A percentile compares a stretch with the other conserved stretches of the same genome.
Evolutionary conservation across 2,797 vertebrate species (phyloP).

Genomic region (Chromobotia macracanthus): DNA sequence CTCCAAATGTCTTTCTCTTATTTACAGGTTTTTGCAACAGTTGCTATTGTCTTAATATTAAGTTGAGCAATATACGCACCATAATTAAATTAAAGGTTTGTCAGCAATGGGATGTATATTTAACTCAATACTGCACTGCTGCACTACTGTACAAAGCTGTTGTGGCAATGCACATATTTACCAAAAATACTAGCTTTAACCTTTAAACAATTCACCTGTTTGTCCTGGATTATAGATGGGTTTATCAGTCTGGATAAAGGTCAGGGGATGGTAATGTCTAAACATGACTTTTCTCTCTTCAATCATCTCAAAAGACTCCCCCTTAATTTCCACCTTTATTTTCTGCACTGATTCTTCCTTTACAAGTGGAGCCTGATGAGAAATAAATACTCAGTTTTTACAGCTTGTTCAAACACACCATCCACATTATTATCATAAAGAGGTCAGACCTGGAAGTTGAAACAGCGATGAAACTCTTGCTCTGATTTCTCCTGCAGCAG

Average conservation of each 20-base stretch:
- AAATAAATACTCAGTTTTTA: not conserved
- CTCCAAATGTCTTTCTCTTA: too few species aligned
- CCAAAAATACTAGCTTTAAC: not conserved
- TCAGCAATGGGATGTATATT: too few species aligned
- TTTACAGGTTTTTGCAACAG: too few species aligned
- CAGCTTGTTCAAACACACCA: not conserved
- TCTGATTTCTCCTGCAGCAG: constrained; percentile 56
- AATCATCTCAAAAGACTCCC: constrained; percentile 72
- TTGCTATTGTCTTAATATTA: too few species aligned
- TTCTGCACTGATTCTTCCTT: constrained; percentile 8
- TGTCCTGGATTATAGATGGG: constrained; percentile 87
- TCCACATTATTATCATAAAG: not conserved
- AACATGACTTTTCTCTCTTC: constrained; percentile 76
- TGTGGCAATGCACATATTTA: too few species aligned
- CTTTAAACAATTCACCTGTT: constrained; percentile 68
- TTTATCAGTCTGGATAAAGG: constrained; percentile 89
- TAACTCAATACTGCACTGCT: too few species aligned
- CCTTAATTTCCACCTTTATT: constrained; percentile 72
- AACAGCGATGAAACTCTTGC: constrained; percentile 64
- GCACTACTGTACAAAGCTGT: not conserved
- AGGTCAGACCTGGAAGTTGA: constrained; percentile 64
- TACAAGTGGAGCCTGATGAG: constrained; percentile 64
- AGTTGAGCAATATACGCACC: too few species aligned
- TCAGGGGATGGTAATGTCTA: constrained; percentile 62
- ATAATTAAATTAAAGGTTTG: too few species aligned